Evolutionary conservation across 1,140 invertebrate genomes (phyloP), one percentile per base, ranked within the genome.

Genomic region (Cephus cinctus): DNA sequence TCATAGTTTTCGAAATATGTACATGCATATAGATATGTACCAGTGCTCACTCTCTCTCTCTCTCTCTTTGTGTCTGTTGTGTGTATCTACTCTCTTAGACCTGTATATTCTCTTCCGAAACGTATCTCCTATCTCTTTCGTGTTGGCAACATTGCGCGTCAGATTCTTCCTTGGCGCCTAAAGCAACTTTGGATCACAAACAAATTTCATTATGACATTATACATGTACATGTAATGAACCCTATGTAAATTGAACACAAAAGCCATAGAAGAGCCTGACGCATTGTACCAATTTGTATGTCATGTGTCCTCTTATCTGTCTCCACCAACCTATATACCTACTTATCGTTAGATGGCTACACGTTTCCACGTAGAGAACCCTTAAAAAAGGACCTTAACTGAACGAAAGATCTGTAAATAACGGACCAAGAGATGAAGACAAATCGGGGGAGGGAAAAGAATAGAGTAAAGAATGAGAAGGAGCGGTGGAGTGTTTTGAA

Each of bases 11-110:
- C 31, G 25, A 49, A 14, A 49, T n/a, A 16, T 23, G 27, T 25
- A 47, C 18, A 38, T 20, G 14, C 18, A 56, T 41, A 19, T 18
- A 38, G 39, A 44, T 25, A 32, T 47, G 48, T 56, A 48, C 56
- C 30, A 41, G 52, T 47, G 22, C n/a, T 39, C 22, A 47, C 32
- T 40, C 43, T 51, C 20, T 45, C 18, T 51, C 42, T 22, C 16
- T 32, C 42, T 45, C 34, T 51, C 20, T 39, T 36, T 14, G 12
- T 43, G 32, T 45, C 15, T 27, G n/a, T 27, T n/a, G 6, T 27
- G 25, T n/a, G 25, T 27, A n/a, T 27, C 6, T n/a, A 27, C 25
- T 6, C n/a, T n/a, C n/a, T 27, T 27, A 27, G 25, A 27, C 6
- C 25, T 27, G 25, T 27, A n/a, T n/a, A 27, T n/a, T 27, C 25